These are phyloP conservation scores for Macquaria ambigua DNA, from an alignment of 2,113 vertebrate species.

Conservation along the genomic window DNA sequence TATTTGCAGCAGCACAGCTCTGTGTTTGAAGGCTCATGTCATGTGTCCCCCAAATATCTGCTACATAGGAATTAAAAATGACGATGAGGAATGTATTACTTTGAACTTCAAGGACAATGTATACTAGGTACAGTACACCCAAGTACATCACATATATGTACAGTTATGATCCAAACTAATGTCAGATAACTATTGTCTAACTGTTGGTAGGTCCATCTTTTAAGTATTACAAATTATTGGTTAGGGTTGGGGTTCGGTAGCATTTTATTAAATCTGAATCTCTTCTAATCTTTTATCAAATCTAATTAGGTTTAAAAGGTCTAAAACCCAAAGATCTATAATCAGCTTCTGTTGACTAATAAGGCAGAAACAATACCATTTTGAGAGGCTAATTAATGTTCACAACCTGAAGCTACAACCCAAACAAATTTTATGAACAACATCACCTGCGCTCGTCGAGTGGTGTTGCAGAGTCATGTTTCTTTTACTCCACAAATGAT, in stretches of 20 bases:
- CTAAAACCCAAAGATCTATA: neutral
- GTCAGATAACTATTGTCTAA: neutral
- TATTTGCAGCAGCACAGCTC: neutral
- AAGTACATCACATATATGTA: neutral
- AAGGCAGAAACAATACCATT: too few species aligned
- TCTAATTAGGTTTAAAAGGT: too few species aligned
- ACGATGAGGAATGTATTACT: neutral
- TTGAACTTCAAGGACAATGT: neutral
- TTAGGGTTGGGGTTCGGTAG: neutral
- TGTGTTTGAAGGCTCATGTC: neutral
- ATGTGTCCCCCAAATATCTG: neutral
- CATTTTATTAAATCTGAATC: neutral
- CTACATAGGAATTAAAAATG: slow-evolving; percentile 7
- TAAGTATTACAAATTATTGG: neutral
- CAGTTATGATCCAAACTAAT: neutral
- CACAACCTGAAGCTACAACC: neutral
- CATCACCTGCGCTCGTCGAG: too few species aligned
- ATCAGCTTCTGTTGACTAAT: neutral
- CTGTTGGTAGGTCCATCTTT: neutral
- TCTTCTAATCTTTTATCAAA: neutral
- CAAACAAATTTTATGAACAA: neutral
- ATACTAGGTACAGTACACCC: neutral
- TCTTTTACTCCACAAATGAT: too few species aligned
- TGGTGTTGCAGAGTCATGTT: too few species aligned
- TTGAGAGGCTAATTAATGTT: neutral